Base-by-base conservation (phyloP, 2,888 invertebrate genomes). In the Entomobrya proxima region DNA sequence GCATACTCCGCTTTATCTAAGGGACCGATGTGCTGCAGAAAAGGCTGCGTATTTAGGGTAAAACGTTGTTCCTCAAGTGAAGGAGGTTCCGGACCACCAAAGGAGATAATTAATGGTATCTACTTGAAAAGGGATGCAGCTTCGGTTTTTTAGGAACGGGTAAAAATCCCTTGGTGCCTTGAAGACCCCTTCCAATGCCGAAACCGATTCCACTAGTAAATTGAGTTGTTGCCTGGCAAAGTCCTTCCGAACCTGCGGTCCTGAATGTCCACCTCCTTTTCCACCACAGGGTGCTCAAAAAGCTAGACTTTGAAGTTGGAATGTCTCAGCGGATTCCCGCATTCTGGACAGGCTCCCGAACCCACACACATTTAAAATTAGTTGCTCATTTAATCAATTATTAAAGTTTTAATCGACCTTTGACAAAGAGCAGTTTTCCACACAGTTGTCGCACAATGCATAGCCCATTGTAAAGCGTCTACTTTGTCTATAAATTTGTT, bases 211-310 rank as follows among this genome's bases (percentile, higher is more conserved):
- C n/a, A n/a, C n/a, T n/a, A n/a, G n/a, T n/a, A n/a, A n/a, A n/a
- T n/a, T n/a, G n/a, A n/a, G n/a, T n/a, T n/a, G n/a, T n/a, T 96
- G 97, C 91, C 98, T 98, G 91, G 98, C 98, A 91, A 96, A 99
- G 92, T 98, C 97, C 90, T 95, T 94, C 13, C 98, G 92, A 27
- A 99, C 95, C 24, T 58, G 58, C 91, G 96, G 96, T 37, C 99
- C 93, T 88, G n/a, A n/a, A 99, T 98, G 91, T 98, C 98, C 9
- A 98, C 96, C 93, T 99, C 99, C 92, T 98, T 98, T 92, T 99
- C 99, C 0, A 99, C 97, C 93, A 94, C 94, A 0, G 98, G 94
- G 93, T 99, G 98, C 93, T 99, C 99, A 91, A 99, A 99, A 21
- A 98, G 93, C 91, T 99, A 99, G 5, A 98, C 95, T 77, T 99